These are phyloP conservation scores for Phlogophora meticulosa DNA, from an alignment of 2,888 invertebrate genomes.

Conservation along the genomic window DNA sequence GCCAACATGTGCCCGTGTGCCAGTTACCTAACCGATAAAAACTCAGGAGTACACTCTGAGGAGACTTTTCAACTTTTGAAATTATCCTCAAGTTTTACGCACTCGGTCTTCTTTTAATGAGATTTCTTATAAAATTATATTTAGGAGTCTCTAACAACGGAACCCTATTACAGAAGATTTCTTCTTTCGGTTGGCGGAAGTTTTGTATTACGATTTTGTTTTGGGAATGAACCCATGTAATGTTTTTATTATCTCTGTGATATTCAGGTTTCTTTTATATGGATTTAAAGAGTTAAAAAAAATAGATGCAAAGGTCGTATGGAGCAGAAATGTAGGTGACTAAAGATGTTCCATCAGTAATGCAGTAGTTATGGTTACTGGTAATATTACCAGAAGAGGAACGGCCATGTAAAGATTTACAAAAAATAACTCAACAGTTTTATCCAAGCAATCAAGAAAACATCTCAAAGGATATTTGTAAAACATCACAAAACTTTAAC, in stretches of 20 bases:
- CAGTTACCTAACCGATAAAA: conserved; percentile 60
- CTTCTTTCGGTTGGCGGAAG: conserved; percentile 41
- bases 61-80: conserved; percentile 63
- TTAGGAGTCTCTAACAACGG: conserved; percentile 57
- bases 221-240: conserved; percentile 8
- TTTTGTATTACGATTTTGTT: conserved; percentile 49
- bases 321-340: neutral
- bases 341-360: too few relatives aligned
- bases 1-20: conserved; percentile 47
- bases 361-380: too few relatives aligned
- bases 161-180: conserved; percentile 60
- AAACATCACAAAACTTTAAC: conserved; percentile 16
- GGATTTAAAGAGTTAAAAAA: neutral
- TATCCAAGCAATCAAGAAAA: neutral
- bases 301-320: neutral
- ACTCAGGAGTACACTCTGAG: conserved; percentile 53
- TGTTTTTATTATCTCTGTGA: conserved; percentile 11
- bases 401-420: neutral
- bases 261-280: conserved; percentile 1
- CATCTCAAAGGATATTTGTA: neutral
- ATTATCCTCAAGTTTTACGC: conserved; percentile 65
- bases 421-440: neutral
- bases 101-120: conserved; percentile 66
- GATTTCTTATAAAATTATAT: conserved; percentile 67
- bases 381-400: too few relatives aligned